phyloP scores from a whole-genome alignment of 2,797 vertebrate species.

The Enteromius radiatus region DNA sequence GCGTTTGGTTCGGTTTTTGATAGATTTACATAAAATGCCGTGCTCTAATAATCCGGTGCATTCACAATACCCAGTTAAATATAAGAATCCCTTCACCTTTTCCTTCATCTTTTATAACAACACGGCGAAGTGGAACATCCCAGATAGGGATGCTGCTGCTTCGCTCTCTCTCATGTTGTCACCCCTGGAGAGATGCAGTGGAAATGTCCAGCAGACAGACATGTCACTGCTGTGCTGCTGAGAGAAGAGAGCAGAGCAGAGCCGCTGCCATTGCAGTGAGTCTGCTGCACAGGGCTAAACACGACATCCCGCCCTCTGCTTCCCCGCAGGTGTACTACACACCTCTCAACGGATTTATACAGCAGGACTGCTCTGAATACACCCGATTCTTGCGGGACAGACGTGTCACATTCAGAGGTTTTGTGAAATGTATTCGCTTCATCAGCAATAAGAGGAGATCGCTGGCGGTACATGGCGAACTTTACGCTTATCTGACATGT shows the following conservation, averaged over 20 bases:
- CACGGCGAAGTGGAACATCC: constrained; percentile 36
- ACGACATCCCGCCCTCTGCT: constrained; percentile 57
- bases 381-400: not conserved
- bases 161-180: constrained; percentile 60
- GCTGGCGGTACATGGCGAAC: constrained; percentile 41
- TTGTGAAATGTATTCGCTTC: constrained; percentile 26
- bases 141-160: constrained; percentile 38
- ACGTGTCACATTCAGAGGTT: constrained; percentile 3
- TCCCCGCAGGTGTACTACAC: constrained; percentile 62
- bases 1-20: not conserved
- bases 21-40: not conserved
- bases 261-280: constrained; percentile 82
- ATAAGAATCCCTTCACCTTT: not conserved
- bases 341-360: constrained; percentile 51
- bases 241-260: constrained; percentile 68
- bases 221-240: constrained; percentile 76
- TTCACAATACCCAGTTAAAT: not conserved
- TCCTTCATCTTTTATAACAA: not conserved
- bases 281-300: constrained; percentile 72
- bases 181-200: constrained; percentile 73
- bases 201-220: constrained; percentile 80
- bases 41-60: not conserved
- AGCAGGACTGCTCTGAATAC: not conserved
- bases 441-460: constrained; percentile 44
- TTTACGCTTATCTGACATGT: constrained; percentile 64